Base-by-base conservation (phyloP, 2,888 invertebrate genomes). In the Lasius platythorax region DNA sequence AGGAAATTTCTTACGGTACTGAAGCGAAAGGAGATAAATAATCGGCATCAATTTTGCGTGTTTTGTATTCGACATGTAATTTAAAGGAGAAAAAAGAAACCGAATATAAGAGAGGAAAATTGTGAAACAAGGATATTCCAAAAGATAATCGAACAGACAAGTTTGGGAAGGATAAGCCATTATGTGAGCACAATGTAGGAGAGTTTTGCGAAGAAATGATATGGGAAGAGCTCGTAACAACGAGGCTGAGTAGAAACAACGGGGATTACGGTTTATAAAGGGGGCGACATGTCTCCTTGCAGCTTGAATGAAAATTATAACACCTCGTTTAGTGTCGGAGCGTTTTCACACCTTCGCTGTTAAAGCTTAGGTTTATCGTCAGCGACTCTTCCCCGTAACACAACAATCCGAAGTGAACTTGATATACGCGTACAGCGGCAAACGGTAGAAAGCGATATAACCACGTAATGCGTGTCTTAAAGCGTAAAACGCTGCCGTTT, bases 301-400 rank as follows among this genome's bases (percentile, higher is more conserved):
- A 89, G 79, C 78, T 84, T 86, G 86, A 87, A 91, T 91, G 91
- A 92, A 92, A 94, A 94, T 94, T 93, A 93, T 93, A 92, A 92
- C 92, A 91, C 85, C 90, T 92, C 92, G 91, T 93, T 93, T 91
- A 90, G 86, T 85, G 87, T 86, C 81, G 76, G 72, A 82, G 75
- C 82, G n/a, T 83, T 61, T 46, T 66, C 72, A 66, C 64, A 28
- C 66, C 67, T 84, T 46, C 43, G 76, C 46, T 85, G 87, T 84
- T 83, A 85, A 66, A 83, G 81, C 79, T 61, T 46, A 46, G 12
- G 73, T 85, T 85, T 84, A 86, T 83, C 61, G 64, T 40, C 40
- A 33, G 15, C 23, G 23, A 33, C 18, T 75, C 66, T 23, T 61
- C 63, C 3, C 3, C 9, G 33, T 61, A 73, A 79, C 18, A 66